phyloP scores from a whole-genome alignment of 2,888 invertebrate genomes.

The Calameuta filiformis region DNA sequence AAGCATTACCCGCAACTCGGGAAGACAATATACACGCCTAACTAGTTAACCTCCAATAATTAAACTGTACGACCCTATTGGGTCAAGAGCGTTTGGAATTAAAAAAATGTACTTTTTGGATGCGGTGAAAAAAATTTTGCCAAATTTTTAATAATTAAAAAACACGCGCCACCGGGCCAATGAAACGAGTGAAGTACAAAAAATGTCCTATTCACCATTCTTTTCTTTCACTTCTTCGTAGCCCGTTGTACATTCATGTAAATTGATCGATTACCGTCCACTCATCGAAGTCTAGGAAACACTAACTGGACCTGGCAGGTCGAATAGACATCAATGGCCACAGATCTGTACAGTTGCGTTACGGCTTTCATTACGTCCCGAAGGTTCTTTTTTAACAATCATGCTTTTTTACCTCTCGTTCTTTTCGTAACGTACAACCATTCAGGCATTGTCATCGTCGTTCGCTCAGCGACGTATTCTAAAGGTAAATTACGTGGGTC shows the following conservation, averaged over 20 bases:
- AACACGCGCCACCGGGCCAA: background rate
- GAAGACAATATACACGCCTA: background rate
- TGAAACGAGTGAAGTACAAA: background rate
- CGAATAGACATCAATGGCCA: background rate
- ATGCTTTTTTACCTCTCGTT: slow-evolving; percentile 8
- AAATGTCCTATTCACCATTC: background rate
- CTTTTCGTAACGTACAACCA: background rate
- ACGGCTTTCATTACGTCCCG: background rate
- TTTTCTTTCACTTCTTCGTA: background rate
- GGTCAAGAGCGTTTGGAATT: background rate
- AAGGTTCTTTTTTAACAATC: background rate
- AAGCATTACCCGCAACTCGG: background rate
- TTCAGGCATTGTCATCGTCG: background rate
- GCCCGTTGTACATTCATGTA: background rate
- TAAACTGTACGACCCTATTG: background rate
- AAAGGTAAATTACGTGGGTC: background rate
- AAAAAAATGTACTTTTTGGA: background rate
- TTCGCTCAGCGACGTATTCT: background rate
- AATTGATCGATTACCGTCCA: background rate
- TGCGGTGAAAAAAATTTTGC: background rate
- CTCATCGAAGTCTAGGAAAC: background rate
- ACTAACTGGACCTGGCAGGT: background rate
- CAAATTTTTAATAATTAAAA: too few relatives aligned
- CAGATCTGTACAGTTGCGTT: background rate
- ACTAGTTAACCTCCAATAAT: background rate